phyloP scores from a whole-genome alignment of 2,797 vertebrate species.

The Alosa sapidissima region DNA sequence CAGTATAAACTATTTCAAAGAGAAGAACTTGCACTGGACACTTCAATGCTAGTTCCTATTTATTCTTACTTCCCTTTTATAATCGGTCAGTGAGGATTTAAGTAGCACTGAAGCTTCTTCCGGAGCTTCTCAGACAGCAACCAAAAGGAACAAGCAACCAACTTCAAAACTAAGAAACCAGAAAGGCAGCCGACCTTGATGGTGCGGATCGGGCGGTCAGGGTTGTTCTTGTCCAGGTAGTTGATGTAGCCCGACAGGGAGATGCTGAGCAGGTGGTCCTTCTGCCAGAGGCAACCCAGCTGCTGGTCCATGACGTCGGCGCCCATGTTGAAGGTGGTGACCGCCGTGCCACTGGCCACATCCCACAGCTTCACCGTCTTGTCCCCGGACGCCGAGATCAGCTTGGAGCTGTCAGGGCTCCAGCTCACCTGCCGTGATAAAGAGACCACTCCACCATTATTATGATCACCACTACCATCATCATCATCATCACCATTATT shows the following conservation, averaged over 20 bases:
- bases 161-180: not conserved
- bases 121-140: not conserved
- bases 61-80: not conserved
- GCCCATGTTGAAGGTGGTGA: constrained; percentile 91
- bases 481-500: no score
- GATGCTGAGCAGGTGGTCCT: constrained; percentile 86
- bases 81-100: not conserved
- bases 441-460: not conserved
- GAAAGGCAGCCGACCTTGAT: constrained; percentile 79
- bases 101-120: not conserved
- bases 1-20: not conserved
- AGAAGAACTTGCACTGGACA: not conserved
- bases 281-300: constrained; percentile 97
- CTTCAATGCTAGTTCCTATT: not conserved
- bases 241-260: constrained; percentile 96
- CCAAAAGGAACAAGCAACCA: not conserved
- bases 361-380: constrained; percentile 98
- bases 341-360: constrained; percentile 74
- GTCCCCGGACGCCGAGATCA: constrained; percentile 96
- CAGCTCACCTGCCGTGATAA: constrained; percentile 72
- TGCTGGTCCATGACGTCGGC: constrained; percentile 87
- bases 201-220: constrained; percentile 82
- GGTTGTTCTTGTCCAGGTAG: constrained; percentile 95
- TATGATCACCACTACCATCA: no score
- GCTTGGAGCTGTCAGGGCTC: constrained; percentile 87